Conservation (phyloP, 2,113 vertebrate species). For the Tragelaphus strepsiceros region DNA sequence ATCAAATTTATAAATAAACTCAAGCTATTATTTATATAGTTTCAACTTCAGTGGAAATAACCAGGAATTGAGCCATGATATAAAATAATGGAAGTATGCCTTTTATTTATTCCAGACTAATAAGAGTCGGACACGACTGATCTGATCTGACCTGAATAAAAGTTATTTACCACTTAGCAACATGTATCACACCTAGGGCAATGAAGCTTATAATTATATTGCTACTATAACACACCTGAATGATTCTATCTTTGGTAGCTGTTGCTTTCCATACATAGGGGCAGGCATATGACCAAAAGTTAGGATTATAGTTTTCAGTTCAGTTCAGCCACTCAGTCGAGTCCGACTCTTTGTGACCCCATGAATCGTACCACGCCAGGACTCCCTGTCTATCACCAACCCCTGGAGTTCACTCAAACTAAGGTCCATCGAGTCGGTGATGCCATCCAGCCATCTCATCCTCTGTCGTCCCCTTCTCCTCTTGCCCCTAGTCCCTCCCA, state of each 20-base stretch:
- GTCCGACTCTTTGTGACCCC: fast-evolving
- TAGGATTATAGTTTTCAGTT: neutral
- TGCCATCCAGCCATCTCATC: no score
- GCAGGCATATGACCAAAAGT: neutral
- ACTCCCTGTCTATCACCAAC: no score
- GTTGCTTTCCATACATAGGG: neutral
- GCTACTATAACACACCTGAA: neutral
- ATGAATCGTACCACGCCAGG: no score
- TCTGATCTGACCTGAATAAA: neutral
- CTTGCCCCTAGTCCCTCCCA: no score
- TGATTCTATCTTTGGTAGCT: neutral
- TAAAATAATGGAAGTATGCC: neutral
- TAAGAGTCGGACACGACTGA: neutral
- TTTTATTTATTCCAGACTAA: neutral
- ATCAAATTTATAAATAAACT: neutral
- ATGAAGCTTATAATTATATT: neutral
- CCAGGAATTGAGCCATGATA: neutral
- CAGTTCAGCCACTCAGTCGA: no score
- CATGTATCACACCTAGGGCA: neutral
- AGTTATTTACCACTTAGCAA: neutral
- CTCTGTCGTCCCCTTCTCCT: no score
- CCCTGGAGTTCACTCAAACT: no score
- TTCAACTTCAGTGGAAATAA: neutral
- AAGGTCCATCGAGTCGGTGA: no score
- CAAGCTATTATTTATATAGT: neutral